Percentiles rank a stretch among this genome's conserved stretches.
Conservation (phyloP, 2,113 vertebrate species). For the Fregata magnificens region DNA sequence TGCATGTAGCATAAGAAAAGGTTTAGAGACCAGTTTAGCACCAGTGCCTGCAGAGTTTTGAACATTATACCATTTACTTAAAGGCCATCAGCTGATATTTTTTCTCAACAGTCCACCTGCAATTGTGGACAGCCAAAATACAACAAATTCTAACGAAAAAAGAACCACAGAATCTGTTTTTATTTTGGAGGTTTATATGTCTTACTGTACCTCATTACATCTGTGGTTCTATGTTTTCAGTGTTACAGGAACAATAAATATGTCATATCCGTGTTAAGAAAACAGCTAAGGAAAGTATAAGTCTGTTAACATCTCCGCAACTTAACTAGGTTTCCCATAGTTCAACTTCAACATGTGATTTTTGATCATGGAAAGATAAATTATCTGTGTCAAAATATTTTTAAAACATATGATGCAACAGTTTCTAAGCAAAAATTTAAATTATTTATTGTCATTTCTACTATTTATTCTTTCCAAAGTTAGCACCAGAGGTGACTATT, state of each 20-base stretch:
- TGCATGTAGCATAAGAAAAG: neutral
- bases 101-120: neutral
- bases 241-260: neutral
- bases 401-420: neutral
- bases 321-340: neutral
- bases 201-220: neutral
- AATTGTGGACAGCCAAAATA: neutral
- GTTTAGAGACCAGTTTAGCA: neutral
- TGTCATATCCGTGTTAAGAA: neutral
- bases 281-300: neutral
- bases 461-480: neutral
- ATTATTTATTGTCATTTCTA: neutral
- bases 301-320: neutral
- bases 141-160: neutral
- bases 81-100: neutral
- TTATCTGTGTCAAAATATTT: neutral
- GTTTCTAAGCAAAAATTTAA: neutral
- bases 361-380: neutral
- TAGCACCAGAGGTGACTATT: neutral
- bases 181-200: neutral
- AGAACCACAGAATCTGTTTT: neutral
- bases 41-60: neutral
- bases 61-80: neutral
- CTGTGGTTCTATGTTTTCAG: neutral
- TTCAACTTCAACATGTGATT: neutral